phyloP scores from a whole-genome alignment of 2,888 invertebrate species.

The Muscina levida region DNA sequence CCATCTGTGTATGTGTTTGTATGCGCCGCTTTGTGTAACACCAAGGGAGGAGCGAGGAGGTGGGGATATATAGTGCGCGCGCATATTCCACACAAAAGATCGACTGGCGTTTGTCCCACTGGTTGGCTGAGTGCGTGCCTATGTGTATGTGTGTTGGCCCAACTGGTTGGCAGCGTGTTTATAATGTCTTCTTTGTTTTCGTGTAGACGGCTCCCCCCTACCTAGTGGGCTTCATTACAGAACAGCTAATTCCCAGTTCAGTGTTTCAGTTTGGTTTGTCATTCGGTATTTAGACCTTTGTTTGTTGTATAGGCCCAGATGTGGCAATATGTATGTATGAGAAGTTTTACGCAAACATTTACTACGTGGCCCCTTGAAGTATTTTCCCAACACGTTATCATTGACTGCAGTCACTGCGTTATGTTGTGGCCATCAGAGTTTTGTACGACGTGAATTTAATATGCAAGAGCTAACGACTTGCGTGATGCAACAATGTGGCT shows the following conservation, averaged over 20 bases:
- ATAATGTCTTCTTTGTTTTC: no score
- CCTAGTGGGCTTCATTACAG: neutral
- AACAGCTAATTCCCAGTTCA: slow-evolving; percentile 24
- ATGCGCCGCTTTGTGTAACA: neutral
- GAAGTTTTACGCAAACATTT: neutral
- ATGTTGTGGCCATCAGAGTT: neutral
- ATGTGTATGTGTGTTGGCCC: slow-evolving; percentile 14
- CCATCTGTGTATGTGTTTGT: neutral
- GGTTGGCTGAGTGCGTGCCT: neutral
- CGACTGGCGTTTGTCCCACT: slow-evolving; percentile 21
- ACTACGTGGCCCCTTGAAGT: neutral
- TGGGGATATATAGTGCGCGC: slow-evolving; percentile 22
- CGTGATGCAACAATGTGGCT: no score
- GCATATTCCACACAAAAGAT: neutral
- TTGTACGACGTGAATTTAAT: no score
- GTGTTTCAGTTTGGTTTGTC: slow-evolving; percentile 11
- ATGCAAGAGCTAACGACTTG: no score
- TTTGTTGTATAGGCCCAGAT: neutral
- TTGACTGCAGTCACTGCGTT: slow-evolving; percentile 83
- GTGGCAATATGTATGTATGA: neutral
- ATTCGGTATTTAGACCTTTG: neutral
- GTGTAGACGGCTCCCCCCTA: neutral
- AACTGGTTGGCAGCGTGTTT: slow-evolving; percentile 28
- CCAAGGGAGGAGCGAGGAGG: neutral
- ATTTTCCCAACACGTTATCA: slow-evolving; percentile 84